Evolutionary conservation across 1,140 invertebrate species (phyloP).

Genomic region (Helicoverpa zea): DNA sequence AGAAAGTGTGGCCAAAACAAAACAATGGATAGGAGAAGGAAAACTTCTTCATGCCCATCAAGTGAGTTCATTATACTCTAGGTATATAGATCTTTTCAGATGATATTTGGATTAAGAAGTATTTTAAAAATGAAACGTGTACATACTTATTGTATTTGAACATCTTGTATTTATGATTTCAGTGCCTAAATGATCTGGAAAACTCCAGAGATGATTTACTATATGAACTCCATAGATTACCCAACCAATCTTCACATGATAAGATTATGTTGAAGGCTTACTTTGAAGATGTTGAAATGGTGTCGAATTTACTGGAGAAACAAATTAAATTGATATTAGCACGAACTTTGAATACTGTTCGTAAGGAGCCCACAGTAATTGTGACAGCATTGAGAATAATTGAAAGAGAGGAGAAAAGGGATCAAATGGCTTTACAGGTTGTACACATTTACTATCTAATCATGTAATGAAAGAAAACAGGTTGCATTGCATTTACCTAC

Average conservation of each 20-base stretch:
- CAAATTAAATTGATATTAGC: conserved; percentile 96
- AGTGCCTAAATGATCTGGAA: conserved; percentile 97
- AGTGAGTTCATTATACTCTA: conserved; percentile 70
- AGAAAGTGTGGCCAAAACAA: conserved; percentile 97
- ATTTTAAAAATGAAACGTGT: neutral
- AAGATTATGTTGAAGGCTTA: conserved; percentile 97
- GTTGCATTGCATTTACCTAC: too few species aligned
- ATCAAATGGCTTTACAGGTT: conserved; percentile 92
- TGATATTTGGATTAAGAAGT: neutral
- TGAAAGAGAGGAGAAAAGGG: conserved; percentile 97
- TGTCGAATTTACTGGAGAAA: conserved; percentile 96
- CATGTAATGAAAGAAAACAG: too few species aligned
- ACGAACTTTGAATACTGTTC: conserved; percentile 96
- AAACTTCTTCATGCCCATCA: conserved; percentile 98
- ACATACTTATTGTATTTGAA: neutral
- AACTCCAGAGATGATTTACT: conserved; percentile 98
- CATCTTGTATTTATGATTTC: conserved; percentile 46
- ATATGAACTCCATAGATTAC: conserved; percentile 97
- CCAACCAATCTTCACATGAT: conserved; percentile 96
- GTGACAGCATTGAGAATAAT: conserved; percentile 98
- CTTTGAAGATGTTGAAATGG: conserved; percentile 97
- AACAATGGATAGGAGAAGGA: conserved; percentile 97
- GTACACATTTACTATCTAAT: neutral
- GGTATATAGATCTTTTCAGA: too few species aligned
- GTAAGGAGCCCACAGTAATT: conserved; percentile 98